Conservation (phyloP, 35 echinoderm and acorn worm species). For the Strongylocentrotus purpuratus region DNA sequence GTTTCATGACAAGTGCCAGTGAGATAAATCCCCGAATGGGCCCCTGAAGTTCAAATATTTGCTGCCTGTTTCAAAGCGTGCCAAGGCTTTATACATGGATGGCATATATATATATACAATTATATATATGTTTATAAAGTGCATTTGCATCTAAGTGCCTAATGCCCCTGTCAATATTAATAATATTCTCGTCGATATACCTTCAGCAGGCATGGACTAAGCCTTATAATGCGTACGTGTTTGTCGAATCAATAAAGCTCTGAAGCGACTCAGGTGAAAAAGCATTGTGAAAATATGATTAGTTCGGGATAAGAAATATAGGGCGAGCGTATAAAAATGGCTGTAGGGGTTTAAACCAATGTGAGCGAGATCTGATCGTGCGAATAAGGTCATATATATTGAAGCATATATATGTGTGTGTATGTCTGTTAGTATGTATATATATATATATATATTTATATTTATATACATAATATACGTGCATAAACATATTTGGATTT, state of each 20-base stretch:
- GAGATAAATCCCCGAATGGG: not conserved
- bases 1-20: not conserved
- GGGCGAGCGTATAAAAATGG: not conserved
- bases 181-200: not conserved
- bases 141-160: not conserved
- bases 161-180: not conserved
- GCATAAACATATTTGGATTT: too few species aligned
- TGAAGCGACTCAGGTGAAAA: not conserved
- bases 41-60: not conserved
- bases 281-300: constrained; percentile 19
- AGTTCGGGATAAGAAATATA: not conserved
- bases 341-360: not conserved
- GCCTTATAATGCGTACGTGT: not conserved
- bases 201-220: not conserved
- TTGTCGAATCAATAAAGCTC: not conserved
- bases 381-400: not conserved
- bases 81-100: too few species aligned
- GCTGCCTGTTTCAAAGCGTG: not conserved
- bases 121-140: not conserved
- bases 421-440: too few species aligned
- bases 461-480: too few species aligned
- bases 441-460: too few species aligned
- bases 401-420: too few species aligned
- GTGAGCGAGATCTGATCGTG: not conserved
- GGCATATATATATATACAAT: too few species aligned